Evolutionary conservation across 2,888 invertebrate genomes (phyloP), one percentile per base, ranked within the genome.

Genomic region (Caenorhabditis becei): DNA sequence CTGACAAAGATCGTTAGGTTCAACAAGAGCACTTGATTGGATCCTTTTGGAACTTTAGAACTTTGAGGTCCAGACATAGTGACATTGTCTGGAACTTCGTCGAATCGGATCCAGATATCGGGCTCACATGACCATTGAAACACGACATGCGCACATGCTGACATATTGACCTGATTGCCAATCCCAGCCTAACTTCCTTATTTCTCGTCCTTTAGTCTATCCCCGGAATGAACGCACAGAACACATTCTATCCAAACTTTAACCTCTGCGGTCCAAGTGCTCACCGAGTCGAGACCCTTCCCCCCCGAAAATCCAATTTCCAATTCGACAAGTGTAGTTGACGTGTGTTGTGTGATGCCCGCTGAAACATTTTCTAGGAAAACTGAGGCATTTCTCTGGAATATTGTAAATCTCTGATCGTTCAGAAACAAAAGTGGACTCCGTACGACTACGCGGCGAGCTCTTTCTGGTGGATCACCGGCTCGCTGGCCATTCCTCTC

Each of bases 371-470:
- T 53, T 32, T 35, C 24, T n/a, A 26, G 8, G 23, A 58, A 67
- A 56, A 47, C 32, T 37, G n/a, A 16, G n/a, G 23, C 23, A n/a
- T 44, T 44, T 61, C 61, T n/a, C 23, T 8, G 16, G 26, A 41
- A 44, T 18, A 7, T 41, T 7, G 41, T 2, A 32, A 35, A 49
- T 35, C 4, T 24, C 37, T 26, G 16, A 51, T 26, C 23, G 59
- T 74, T 35, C 69, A 77, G 77, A 77, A 69, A 37, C 80, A 80
- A 70, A 69, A 54, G 41, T 80, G 81, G 81, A 47, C 63, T 1
- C 71, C 63, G 18, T 80, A 80, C 65, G 82, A 82, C 59, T 79
- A 79, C 67, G 53, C 77, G 35, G 80, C 80, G 44, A 61, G 69
- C 16, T 44, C 62, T 1, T 59, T 83, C 35, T 82, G 61, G 53